Conservation (phyloP, 2,888 invertebrate genomes). For the Acronicta psi region DNA sequence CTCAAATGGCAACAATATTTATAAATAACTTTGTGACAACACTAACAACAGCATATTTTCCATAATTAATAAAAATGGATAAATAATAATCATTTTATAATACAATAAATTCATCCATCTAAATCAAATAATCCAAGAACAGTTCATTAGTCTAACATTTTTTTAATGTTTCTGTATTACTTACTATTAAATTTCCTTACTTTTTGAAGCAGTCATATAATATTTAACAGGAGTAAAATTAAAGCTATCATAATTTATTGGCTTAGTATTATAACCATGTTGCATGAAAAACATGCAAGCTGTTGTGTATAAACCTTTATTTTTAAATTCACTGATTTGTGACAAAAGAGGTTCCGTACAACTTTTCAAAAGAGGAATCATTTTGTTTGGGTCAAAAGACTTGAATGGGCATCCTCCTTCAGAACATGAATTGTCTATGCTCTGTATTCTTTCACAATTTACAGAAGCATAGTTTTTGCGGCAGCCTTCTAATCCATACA, state of each 20-base stretch:
- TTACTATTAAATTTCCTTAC: background rate
- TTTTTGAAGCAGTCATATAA: slow-evolving; percentile 64
- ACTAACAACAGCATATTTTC: background rate
- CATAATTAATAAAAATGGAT: background rate
- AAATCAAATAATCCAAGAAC: background rate
- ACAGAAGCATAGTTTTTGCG: slow-evolving; percentile 90
- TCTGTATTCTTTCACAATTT: slow-evolving; percentile 89
- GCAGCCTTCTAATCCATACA: slow-evolving; percentile 93
- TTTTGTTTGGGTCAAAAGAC: slow-evolving; percentile 84
- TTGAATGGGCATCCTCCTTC: slow-evolving; percentile 91
- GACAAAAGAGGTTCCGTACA: slow-evolving; percentile 59
- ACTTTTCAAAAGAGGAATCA: slow-evolving; percentile 73
- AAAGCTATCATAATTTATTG: slow-evolving; percentile 66
- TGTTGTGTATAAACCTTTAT: slow-evolving; percentile 66
- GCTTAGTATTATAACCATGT: slow-evolving; percentile 43
- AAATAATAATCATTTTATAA: background rate
- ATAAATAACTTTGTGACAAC: no score
- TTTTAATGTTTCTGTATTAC: no score
- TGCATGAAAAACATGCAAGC: slow-evolving; percentile 72
- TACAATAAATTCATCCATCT: background rate
- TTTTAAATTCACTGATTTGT: slow-evolving; percentile 73
- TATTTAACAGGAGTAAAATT: slow-evolving; percentile 82
- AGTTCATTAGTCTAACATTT: background rate
- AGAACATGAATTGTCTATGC: slow-evolving; percentile 81
- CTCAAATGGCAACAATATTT: no score